Evolutionary conservation across 2,113 vertebrate genomes (phyloP), one percentile per base, ranked within the genome.

Genomic region (Pelecanus crispus): DNA sequence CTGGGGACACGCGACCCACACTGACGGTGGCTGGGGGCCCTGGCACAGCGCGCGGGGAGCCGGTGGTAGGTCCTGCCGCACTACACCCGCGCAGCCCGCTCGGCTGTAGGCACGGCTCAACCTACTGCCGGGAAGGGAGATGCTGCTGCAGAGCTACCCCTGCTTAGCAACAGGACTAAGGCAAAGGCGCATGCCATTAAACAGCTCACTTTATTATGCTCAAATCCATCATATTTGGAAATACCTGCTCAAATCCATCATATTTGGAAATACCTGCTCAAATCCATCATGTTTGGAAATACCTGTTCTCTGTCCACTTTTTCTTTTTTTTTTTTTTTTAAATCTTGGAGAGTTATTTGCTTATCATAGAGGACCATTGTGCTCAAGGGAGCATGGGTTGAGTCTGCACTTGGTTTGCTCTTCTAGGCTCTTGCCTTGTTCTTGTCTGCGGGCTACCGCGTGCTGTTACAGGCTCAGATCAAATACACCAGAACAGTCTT

Each of bases 51-150:
- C 24, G 2, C 7, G 38, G 18, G 22, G 17, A 6, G 40, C 4
- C 2, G 5, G 24, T 7, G 63, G 31, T 2, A 3, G 2, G 13
- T 75, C 59, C 67, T 24, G 22, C 9, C 49, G 5, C 3, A 0
- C n/a, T 17, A 44, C 36, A 20, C 24, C 17, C 6, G 1, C 3
- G 0, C 26, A 3, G 40, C 47, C 24, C 8, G 19, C 31, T 21
- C 0, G 5, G 55, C 24, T 40, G 47, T 21, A 12, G 58, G 90
- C 40, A 10, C 3, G 3, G 40, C 68, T 15, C 29, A 32, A 7
- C 38, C 59, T 13, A 5, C 34, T 9, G 6, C 59, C 1, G 13
- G 68, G 45, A 18, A 31, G 40, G 26, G 45, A 47, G 31, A 5
- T 18, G 66, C 9, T 24, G 67, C 86, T 44, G 73, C 66, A 2